These are phyloP conservation scores for Otis tarda DNA, from an alignment of 2,113 vertebrate genomes.

Conservation along the genomic window DNA sequence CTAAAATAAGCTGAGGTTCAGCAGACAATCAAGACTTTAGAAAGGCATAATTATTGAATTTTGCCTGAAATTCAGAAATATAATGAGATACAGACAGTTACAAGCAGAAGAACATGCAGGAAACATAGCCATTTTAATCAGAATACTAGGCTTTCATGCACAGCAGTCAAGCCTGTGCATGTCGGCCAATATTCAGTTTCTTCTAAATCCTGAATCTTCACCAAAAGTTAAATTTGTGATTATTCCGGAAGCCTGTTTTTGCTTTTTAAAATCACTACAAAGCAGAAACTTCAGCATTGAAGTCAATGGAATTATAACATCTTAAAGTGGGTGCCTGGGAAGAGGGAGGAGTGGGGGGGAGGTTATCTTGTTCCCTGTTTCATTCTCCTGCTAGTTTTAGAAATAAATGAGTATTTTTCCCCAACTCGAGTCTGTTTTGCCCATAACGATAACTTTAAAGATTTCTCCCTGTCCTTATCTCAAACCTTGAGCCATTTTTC, in stretches of 20 bases:
- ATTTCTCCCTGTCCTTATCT: too few species aligned
- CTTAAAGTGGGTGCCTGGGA: not conserved
- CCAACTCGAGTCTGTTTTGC: too few species aligned
- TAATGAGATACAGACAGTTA: not conserved
- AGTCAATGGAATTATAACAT: not conserved
- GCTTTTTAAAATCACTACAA: not conserved
- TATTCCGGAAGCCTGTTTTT: not conserved
- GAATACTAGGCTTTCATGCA: not conserved
- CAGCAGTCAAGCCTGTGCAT: not conserved
- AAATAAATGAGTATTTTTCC: too few species aligned
- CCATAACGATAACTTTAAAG: too few species aligned
- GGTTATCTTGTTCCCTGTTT: too few species aligned
- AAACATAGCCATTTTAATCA: not conserved
- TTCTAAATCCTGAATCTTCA: not conserved
- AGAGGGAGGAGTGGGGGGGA: too few species aligned
- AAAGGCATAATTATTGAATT: not conserved
- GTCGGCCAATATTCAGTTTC: not conserved
- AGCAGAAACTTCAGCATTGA: not conserved
- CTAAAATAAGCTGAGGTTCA: not conserved
- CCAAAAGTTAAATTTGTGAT: not conserved
- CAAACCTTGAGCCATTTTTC: too few species aligned
- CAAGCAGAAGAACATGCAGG: not conserved
- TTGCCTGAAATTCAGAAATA: not conserved
- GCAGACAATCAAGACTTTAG: not conserved
- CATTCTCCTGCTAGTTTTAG: too few species aligned